Evolutionary conservation across 2,113 vertebrate species (phyloP), one percentile per base, ranked within the genome.

Genomic region (Indri indri): DNA sequence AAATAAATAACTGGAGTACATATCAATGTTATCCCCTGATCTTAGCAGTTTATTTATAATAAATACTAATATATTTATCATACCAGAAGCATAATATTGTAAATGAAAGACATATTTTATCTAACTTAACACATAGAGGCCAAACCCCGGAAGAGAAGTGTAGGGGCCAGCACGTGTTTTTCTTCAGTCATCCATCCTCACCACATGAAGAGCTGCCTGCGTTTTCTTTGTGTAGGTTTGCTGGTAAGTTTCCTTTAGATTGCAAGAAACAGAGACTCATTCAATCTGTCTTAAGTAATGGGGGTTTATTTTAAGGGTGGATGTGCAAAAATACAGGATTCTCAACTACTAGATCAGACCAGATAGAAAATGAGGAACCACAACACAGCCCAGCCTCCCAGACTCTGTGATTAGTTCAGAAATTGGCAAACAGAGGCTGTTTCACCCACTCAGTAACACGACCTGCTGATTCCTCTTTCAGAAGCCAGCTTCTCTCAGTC

Each of bases 251-350:
- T 89, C 82, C 27, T 23, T 80, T 50, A 77, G n/a, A 13, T 32
- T 76, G 6, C 11, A 90, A 94, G 71, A 92, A 85, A 65, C 32
- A 80, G 42, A 84, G 37, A 88, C 32, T 57, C n/a, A 34, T 17
- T 88, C 47, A 80, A 91, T 27, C 42, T 89, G n/a, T 81, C 22
- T 90, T 82, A 45, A 74, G 25, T 65, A 83, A 89, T 20, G 13
- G 17, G 40, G 20, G 25, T 66, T 79, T 73, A 50, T 63, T 79
- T 4, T 66, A 84, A 79, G 32, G 40, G 37, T 80, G 6, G 12
- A 65, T 81, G 54, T 88, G 32, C 50, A 96, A 91, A 77, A 82
- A 65, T 47, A 52, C 18, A 95, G 45, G 32, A 40, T 82, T 94
- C 65, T 92, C 47, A 94, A 54, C 8, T 68, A 66, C 50, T 92